These are phyloP conservation scores for Dicyrtoma fusca DNA, from an alignment of 2,888 invertebrate species.

Conservation along the genomic window DNA sequence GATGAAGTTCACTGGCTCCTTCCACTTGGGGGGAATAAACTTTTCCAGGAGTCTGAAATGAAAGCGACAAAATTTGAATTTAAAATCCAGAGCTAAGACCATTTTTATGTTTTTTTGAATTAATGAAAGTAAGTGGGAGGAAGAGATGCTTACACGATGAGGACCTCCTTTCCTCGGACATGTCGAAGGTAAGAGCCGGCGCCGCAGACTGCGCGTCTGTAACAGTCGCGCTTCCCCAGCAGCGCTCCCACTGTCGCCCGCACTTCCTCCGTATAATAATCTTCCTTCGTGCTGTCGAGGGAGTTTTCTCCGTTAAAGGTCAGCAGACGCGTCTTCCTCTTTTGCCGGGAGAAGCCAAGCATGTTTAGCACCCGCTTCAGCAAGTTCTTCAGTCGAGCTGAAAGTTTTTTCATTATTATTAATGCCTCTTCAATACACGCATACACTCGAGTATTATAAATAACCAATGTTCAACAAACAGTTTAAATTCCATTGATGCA, in stretches of 20 bases:
- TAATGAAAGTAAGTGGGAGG: no score
- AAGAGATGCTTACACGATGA: constrained; percentile 56
- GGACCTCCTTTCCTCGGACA: constrained; percentile 52
- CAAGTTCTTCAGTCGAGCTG: constrained; percentile 40
- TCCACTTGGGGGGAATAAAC: constrained; percentile 49
- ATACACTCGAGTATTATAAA: no score
- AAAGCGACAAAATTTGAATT: not conserved
- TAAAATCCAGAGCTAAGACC: no score
- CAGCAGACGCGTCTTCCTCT: constrained; percentile 46
- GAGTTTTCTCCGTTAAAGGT: constrained; percentile 29
- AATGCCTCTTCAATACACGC: no score
- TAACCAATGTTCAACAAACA: no score
- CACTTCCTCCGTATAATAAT: constrained; percentile 46
- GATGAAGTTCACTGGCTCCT: constrained; percentile 47
- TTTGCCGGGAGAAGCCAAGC: constrained; percentile 45
- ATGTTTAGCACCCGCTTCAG: constrained; percentile 47
- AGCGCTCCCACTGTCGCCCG: constrained; percentile 53
- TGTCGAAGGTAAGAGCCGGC: constrained; percentile 51
- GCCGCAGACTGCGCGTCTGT: constrained; percentile 51
- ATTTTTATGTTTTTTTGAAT: not conserved
- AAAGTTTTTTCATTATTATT: not conserved
- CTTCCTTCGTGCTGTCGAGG: constrained; percentile 33
- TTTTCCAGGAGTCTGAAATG: constrained; percentile 50
- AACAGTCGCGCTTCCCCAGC: constrained; percentile 51
- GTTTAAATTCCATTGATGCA: no score